Evolutionary conservation across 2,113 vertebrate species (phyloP), one percentile per base, ranked within the genome.

Genomic region (Etheostoma spectabile): DNA sequence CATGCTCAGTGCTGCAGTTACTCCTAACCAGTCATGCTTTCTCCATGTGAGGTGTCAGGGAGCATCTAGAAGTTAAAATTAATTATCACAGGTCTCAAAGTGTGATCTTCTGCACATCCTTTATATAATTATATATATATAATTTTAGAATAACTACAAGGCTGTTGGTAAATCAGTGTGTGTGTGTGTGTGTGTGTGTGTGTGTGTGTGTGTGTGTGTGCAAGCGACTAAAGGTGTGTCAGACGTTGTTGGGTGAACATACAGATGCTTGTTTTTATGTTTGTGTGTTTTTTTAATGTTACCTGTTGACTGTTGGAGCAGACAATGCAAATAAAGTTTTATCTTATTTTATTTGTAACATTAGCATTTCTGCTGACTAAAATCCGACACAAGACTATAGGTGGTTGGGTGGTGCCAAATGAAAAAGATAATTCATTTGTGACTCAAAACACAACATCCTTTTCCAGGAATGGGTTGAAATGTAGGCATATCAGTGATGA

Each of bases 1-100:
- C 11, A 24, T 5, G 48, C 42, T 49, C 30, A 19, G 16, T 35
- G 53, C 33, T 49, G 27, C 11, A 51, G 60, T 42, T 76, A 27
- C 30, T 83, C 61, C 22, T 77, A 24, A 80, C 27, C 78, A 63
- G 49, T 24, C 22, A 24, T 30, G 13, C 35, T 19, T 57, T 72
- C 35, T 73, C 42, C 8, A 30, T 30, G 30, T 4, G 45, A 88
- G 60, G 82, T 89, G 80, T 91, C 71, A 84, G 66, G 12, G 21
- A 82, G 80, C n/a, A 13, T 49, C 62, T 69, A 68, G 22, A 92
- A 86, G 90, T 90, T 89, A 86, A 90, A 91, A 93, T 92, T 8
- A 86, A 90, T 85, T 60, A 93, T 91, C 81, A 67, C 90, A 86
- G 86, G 85, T 93, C 80, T 79, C 16, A 81, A 80, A 66, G 88